Conservation (phyloP, 2,797 vertebrate species). For the Loris lydekkerianus region DNA sequence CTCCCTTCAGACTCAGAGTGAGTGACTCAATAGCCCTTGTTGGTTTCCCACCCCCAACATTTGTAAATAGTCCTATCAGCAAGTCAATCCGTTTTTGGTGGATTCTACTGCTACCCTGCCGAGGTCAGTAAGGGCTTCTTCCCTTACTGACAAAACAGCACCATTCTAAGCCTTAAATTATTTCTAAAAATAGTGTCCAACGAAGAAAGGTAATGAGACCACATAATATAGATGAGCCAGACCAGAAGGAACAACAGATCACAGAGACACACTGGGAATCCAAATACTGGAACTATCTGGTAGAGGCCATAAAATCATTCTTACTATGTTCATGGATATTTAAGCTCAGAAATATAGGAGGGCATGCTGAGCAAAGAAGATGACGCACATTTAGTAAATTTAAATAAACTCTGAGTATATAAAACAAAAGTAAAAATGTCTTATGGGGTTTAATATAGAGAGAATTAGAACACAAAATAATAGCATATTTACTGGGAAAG, state of each 20-base stretch:
- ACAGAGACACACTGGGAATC: neutral
- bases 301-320: neutral
- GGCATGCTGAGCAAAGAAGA: conserved; percentile 10
- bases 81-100: neutral
- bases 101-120: neutral
- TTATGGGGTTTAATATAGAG: neutral
- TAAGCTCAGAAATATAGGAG: conserved; percentile 15
- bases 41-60: neutral
- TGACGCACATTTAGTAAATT: neutral
- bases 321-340: neutral
- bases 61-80: neutral
- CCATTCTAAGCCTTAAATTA: neutral
- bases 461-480: neutral
- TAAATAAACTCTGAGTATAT: neutral
- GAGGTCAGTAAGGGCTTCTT: neutral
- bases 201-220: neutral
- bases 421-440: conserved; percentile 21
- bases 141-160: neutral
- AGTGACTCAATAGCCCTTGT: neutral
- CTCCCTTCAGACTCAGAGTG: neutral
- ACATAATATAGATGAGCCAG: neutral
- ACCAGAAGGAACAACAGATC: neutral
- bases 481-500: neutral
- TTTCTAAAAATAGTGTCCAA: conserved; percentile 10
- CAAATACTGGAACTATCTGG: neutral